These are phyloP conservation scores for Apeltes quadracus DNA, from an alignment of 2,113 vertebrate species.

Conservation along the genomic window DNA sequence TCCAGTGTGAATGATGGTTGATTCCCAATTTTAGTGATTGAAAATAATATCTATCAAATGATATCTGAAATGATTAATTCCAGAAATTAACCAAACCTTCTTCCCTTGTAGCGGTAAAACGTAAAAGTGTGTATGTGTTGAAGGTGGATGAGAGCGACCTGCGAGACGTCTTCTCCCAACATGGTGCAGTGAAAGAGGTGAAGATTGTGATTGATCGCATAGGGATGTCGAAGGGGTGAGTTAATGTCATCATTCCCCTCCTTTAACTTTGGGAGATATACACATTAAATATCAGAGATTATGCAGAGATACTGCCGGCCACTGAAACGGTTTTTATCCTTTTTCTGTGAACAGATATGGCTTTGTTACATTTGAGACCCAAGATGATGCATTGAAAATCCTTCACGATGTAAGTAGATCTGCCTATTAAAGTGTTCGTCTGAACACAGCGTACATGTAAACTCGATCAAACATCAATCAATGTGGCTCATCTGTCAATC, in stretches of 20 bases:
- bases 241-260: neutral
- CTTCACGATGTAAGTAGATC: slow-evolving; percentile 83
- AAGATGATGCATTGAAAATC: slow-evolving; percentile 88
- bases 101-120: neutral
- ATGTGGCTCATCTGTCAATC: neutral
- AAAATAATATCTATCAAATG: neutral
- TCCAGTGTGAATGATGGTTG: neutral
- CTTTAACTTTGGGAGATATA: neutral
- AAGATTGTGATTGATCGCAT: slow-evolving; percentile 88
- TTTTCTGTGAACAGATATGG: slow-evolving; percentile 82
- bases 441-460: neutral
- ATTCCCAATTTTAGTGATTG: neutral
- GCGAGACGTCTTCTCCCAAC: slow-evolving; percentile 85
- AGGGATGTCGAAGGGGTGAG: slow-evolving; percentile 88
- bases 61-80: neutral
- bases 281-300: neutral
- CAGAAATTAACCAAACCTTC: neutral
- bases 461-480: too few relatives aligned
- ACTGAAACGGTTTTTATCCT: neutral
- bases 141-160: slow-evolving; percentile 88
- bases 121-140: slow-evolving; percentile 7
- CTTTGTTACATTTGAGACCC: slow-evolving; percentile 89
- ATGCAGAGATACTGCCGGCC: neutral
- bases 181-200: slow-evolving; percentile 88
- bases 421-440: neutral